Evolutionary conservation across 2,113 vertebrate genomes (phyloP).

Genomic region (Hiodon alosoides): DNA sequence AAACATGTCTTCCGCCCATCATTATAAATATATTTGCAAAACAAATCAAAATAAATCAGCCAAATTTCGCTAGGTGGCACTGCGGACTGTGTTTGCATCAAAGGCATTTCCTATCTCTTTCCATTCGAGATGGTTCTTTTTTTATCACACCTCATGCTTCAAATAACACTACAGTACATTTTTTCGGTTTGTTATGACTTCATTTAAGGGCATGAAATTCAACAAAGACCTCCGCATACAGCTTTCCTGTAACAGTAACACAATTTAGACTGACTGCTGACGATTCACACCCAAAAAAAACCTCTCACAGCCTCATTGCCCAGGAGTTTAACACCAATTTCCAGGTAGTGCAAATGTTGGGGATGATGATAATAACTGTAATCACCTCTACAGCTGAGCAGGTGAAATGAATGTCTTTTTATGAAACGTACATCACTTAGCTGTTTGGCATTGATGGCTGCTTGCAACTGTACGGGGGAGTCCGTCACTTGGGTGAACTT

Average conservation of each 20-base stretch:
- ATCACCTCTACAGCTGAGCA: too few relatives aligned
- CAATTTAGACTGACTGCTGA: too few relatives aligned
- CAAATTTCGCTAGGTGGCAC: neutral
- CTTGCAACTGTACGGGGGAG: slow-evolving; percentile 81
- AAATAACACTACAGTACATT: slow-evolving; percentile 54
- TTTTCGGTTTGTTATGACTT: slow-evolving; percentile 57
- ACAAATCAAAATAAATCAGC: neutral
- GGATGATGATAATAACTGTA: too few relatives aligned
- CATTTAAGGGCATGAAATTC: neutral
- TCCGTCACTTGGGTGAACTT: slow-evolving; percentile 90
- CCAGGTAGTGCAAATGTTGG: too few relatives aligned
- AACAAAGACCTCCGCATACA: too few relatives aligned
- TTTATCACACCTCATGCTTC: slow-evolving; percentile 46
- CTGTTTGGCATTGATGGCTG: slow-evolving; percentile 83
- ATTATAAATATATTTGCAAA: too few relatives aligned
- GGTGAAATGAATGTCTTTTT: neutral
- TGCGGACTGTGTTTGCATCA: neutral
- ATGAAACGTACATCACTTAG: slow-evolving; percentile 84
- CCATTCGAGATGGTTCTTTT: slow-evolving; percentile 37
- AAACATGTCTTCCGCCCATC: neutral
- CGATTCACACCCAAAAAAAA: too few relatives aligned
- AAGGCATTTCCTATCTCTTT: neutral
- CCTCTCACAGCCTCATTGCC: too few relatives aligned
- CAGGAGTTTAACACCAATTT: too few relatives aligned
- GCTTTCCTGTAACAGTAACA: too few relatives aligned